Conservation (phyloP, 2,888 invertebrate species). For the Coremacera marginata region DNA sequence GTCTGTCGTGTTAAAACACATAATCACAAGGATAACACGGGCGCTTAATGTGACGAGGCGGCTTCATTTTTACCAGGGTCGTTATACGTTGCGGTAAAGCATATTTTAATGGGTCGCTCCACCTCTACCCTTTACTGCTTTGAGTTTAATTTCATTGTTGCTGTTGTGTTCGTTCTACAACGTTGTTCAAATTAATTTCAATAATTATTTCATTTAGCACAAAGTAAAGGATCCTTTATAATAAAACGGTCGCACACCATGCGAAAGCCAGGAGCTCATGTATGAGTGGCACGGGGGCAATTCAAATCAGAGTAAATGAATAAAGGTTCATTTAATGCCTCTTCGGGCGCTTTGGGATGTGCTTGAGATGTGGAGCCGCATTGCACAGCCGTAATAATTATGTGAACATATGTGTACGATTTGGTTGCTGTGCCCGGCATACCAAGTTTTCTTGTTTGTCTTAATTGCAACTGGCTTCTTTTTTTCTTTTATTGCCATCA, state of each 20-base stretch:
- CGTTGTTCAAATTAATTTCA: conserved; percentile 35
- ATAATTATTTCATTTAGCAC: conserved; percentile 35
- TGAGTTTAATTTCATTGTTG: background rate
- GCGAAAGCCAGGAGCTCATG: background rate
- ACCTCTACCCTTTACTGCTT: background rate
- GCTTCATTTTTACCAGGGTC: conserved; percentile 18
- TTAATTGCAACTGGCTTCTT: conserved; percentile 25
- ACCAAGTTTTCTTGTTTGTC: conserved; percentile 11
- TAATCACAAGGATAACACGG: conserved; percentile 36
- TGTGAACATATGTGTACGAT: conserved; percentile 31
- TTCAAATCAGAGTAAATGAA: conserved; percentile 38
- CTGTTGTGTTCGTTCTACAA: conserved; percentile 11
- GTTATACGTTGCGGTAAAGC: conserved; percentile 34
- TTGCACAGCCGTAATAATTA: conserved; percentile 30
- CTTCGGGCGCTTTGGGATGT: background rate
- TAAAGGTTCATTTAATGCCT: conserved; percentile 25
- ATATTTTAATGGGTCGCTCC: conserved; percentile 29
- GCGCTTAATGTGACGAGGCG: conserved; percentile 31
- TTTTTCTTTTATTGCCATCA: conserved; percentile 32
- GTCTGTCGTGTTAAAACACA: conserved; percentile 43
- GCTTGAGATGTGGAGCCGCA: conserved; percentile 3
- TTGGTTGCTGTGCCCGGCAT: conserved; percentile 21
- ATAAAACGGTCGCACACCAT: background rate
- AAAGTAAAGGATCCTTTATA: conserved; percentile 10
- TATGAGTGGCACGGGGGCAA: conserved; percentile 2